Base-by-base conservation (phyloP, 2,113 vertebrate species). In the Diglossa brunneiventris region DNA sequence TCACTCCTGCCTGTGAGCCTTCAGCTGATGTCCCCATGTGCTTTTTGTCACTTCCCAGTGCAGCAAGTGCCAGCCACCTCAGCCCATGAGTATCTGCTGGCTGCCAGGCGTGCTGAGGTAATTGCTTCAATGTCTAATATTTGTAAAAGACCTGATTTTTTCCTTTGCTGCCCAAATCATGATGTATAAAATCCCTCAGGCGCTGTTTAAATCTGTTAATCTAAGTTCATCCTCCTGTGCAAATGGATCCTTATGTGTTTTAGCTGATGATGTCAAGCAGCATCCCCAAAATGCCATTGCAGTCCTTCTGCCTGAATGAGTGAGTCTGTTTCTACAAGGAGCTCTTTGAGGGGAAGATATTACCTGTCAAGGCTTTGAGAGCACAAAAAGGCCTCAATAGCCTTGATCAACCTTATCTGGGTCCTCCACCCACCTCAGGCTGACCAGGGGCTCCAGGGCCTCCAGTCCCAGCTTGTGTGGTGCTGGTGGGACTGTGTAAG, bases 281-380 rank as follows among this genome's bases (percentile, higher is more conserved):
- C 7, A 5, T 44, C 76, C 86, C 70, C 72, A 92, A 61, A 93
- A 74, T 83, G 76, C 50, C 92, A 56, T 15, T 83, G 56, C 69
- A 91, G 64, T 78, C 92, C 92, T 94, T 88, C 90, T 37, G 63
- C 82, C 58, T 89, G 91, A 94, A 94, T 10, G 8, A 97, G 82
- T 10, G 41, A 61, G 52, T 64, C 52, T 69, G 52, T 83, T 95
- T 61, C 93, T 92, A 39, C 68, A 74, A 83, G 66, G 78, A 96
- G 27, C 33, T 39, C 26, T 17, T 16, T 41, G 75, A 89, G n/a
- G 13, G 15, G 44, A 88, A 81, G 33, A 59, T 93, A 94, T 63
- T 58, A 67, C 77, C 90, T 94, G 37, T 11, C 33, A 39, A 20
- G 26, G 31, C 20, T 31, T 15, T 23, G 39, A 64, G 16, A 30